Evolutionary conservation across 2,888 invertebrate genomes (phyloP).

Genomic region (Troglohyphantes excavatus): DNA sequence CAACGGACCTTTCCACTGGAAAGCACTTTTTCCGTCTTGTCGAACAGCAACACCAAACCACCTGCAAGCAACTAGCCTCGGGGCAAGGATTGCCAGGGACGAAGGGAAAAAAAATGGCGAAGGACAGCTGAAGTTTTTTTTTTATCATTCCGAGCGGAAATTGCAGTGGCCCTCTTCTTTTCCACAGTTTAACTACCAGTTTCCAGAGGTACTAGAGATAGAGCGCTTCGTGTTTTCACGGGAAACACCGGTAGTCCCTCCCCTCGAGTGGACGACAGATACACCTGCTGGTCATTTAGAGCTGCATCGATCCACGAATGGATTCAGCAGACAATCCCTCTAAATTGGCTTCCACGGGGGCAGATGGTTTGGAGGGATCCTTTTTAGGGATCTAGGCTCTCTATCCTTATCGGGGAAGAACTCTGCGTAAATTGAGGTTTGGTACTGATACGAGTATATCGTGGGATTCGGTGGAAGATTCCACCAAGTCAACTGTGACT

Average conservation of each 20-base stretch:
- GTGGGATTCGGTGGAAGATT: no score
- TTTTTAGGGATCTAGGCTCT: neutral
- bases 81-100: slow-evolving; percentile 27
- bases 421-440: neutral
- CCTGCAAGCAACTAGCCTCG: slow-evolving; percentile 43
- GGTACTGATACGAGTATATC: neutral
- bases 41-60: slow-evolving; percentile 17
- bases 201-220: slow-evolving; percentile 29
- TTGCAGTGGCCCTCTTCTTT: slow-evolving; percentile 65
- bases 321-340: slow-evolving; percentile 52
- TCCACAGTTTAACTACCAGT: slow-evolving; percentile 76
- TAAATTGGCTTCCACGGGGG: slow-evolving; percentile 64
- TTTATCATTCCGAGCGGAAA: slow-evolving; percentile 53
- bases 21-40: slow-evolving; percentile 10
- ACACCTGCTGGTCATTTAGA: slow-evolving; percentile 76
- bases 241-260: slow-evolving; percentile 69
- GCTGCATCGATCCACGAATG: slow-evolving; percentile 49
- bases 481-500: no score
- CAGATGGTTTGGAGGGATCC: slow-evolving; percentile 52
- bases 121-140: slow-evolving; percentile 58
- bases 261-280: slow-evolving; percentile 62
- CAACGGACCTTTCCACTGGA: slow-evolving; percentile 38
- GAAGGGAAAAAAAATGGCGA: slow-evolving; percentile 45
- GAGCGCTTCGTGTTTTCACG: slow-evolving; percentile 2
- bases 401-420: slow-evolving; percentile 2